These are phyloP conservation scores for Ericerus pela DNA, from an alignment of 1,140 invertebrate species.

Conservation along the genomic window DNA sequence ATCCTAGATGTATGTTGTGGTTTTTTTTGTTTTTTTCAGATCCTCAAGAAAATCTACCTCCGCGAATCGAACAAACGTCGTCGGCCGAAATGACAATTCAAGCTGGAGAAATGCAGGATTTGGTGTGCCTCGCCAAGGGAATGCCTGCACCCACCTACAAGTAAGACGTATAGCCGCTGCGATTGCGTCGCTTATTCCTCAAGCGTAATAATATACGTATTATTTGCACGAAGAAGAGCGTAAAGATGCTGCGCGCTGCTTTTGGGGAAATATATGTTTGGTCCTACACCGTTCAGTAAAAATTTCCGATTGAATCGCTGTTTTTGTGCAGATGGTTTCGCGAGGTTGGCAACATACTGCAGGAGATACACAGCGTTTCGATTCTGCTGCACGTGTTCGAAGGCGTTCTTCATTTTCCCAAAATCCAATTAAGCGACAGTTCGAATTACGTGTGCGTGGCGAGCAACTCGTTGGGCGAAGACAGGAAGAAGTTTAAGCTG, in stretches of 20 bases:
- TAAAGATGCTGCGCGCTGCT: no score
- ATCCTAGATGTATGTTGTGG: not conserved
- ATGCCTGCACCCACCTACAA: conserved; percentile 59
- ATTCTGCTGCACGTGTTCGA: conserved; percentile 25
- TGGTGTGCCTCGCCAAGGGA: conserved; percentile 61
- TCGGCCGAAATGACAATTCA: conserved; percentile 47
- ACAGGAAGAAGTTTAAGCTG: conserved; percentile 50
- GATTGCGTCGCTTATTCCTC: no score
- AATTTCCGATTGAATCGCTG: no score
- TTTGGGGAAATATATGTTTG: no score
- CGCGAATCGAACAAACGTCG: conserved; percentile 44
- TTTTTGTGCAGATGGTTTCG: conserved; percentile 41
- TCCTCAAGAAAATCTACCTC: conserved; percentile 44
- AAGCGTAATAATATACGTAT: no score
- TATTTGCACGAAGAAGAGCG: no score
- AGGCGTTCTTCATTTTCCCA: conserved; percentile 38
- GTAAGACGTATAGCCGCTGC: no score
- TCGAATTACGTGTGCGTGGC: conserved; percentile 66
- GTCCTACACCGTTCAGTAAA: no score
- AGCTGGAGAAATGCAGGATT: conserved; percentile 50
- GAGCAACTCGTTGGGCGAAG: conserved; percentile 68
- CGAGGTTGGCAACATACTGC: conserved; percentile 37
- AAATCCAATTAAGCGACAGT: conserved; percentile 46
- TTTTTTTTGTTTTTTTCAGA: conserved; percentile 32
- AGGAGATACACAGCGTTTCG: conserved; percentile 23